These are phyloP conservation scores for Eupithecia exiguata DNA, from an alignment of 2,888 invertebrate species.

Conservation along the genomic window DNA sequence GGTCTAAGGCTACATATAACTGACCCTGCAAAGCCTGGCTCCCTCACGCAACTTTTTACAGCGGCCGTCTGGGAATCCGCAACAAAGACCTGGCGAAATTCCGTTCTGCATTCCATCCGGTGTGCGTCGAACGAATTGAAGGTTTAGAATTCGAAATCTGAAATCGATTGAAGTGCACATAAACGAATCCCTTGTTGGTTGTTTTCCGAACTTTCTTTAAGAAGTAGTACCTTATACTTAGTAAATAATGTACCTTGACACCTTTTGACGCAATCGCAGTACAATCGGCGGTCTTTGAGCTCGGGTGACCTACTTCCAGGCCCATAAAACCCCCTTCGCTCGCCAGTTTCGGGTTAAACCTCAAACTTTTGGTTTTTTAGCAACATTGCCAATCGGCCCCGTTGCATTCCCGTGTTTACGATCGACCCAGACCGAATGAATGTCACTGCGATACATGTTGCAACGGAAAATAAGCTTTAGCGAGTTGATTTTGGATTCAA, in stretches of 20 bases:
- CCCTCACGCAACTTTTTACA: slow-evolving; percentile 70
- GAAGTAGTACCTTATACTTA: neutral
- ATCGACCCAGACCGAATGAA: slow-evolving; percentile 10
- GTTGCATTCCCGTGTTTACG: slow-evolving; percentile 71
- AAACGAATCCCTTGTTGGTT: slow-evolving; percentile 30
- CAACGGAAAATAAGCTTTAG: slow-evolving; percentile 16
- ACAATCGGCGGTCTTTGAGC: slow-evolving; percentile 49
- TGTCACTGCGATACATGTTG: neutral
- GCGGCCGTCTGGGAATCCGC: slow-evolving; percentile 82
- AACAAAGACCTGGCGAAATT: slow-evolving; percentile 78
- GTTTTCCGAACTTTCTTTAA: neutral
- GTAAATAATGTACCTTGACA: neutral
- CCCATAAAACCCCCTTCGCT: slow-evolving; percentile 74
- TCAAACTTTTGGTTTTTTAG: slow-evolving; percentile 69
- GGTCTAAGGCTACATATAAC: too few relatives aligned
- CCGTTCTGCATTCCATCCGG: slow-evolving; percentile 79
- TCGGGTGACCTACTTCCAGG: slow-evolving; percentile 73
- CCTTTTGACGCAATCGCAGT: slow-evolving; percentile 42
- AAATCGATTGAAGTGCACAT: slow-evolving; percentile 54
- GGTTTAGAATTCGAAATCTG: slow-evolving; percentile 63
- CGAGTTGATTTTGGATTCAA: slow-evolving; percentile 7
- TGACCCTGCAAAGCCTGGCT: slow-evolving; percentile 62
- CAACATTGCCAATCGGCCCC: slow-evolving; percentile 57
- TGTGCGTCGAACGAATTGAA: slow-evolving; percentile 51
- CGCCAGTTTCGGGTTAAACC: slow-evolving; percentile 63